A percentile compares a stretch with the other conserved stretches of the same genome.
These are phyloP conservation scores for Micronisus gabar DNA, from an alignment of 2,113 vertebrate species.

Conservation along the genomic window DNA sequence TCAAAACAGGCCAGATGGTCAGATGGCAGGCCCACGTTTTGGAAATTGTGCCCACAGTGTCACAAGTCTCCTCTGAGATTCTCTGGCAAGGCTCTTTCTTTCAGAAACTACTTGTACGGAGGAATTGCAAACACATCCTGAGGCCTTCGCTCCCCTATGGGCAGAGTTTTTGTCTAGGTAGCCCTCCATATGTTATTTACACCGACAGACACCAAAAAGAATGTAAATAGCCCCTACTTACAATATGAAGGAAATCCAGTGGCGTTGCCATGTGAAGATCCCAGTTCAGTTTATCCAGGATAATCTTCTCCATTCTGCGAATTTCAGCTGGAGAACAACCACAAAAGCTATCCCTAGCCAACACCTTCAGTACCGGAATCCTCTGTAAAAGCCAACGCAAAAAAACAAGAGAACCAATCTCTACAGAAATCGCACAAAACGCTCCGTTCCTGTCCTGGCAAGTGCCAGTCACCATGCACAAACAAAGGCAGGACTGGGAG, in stretches of 20 bases:
- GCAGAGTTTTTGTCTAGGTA: background rate
- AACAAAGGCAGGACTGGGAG: background rate
- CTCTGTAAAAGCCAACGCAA: slow-evolving; percentile 64
- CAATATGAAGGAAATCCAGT: slow-evolving; percentile 96
- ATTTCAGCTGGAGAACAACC: slow-evolving; percentile 95
- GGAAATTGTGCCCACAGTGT: background rate
- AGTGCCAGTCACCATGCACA: background rate
- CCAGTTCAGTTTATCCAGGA: slow-evolving; percentile 97
- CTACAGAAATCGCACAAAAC: background rate
- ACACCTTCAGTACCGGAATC: slow-evolving; percentile 88
- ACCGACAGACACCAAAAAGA: background rate
- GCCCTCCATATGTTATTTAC: background rate
- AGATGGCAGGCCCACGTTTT: accelerated
- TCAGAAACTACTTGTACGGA: background rate
- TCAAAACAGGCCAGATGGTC: background rate
- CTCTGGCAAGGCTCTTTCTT: background rate
- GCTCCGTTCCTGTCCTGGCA: background rate
- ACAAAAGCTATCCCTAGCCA: slow-evolving; percentile 89
- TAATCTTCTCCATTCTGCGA: slow-evolving; percentile 94
- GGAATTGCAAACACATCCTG: background rate
- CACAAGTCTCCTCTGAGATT: background rate
- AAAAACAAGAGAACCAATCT: background rate
- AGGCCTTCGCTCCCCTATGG: background rate
- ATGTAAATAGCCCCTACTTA: slow-evolving; percentile 60
- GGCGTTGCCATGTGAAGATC: slow-evolving; percentile 92